These are phyloP conservation scores for Camelus bactrianus DNA, from an alignment of 2,113 vertebrate genomes.

Conservation along the genomic window DNA sequence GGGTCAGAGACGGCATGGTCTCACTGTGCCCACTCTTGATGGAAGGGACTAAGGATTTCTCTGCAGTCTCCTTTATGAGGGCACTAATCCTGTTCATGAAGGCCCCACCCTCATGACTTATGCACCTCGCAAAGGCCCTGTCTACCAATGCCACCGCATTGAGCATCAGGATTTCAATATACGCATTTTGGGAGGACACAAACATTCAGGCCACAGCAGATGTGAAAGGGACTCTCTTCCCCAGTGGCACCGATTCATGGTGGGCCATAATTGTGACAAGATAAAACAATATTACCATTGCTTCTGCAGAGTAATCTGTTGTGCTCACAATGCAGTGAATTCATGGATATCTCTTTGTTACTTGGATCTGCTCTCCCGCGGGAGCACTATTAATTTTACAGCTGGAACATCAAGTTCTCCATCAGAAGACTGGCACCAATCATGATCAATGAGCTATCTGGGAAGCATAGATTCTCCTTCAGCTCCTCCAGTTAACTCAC, in stretches of 20 bases:
- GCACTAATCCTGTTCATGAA: neutral
- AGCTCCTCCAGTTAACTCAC: neutral
- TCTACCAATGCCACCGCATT: neutral
- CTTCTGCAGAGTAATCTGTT: neutral
- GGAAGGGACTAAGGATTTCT: neutral
- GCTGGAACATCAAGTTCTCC: neutral
- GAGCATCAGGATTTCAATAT: neutral
- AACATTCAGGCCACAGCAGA: neutral
- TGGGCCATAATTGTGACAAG: too few species aligned
- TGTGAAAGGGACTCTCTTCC: neutral
- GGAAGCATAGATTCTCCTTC: neutral
- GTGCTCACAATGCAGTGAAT: fast-evolving
- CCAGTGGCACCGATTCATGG: too few species aligned
- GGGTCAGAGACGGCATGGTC: neutral
- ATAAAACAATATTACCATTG: neutral
- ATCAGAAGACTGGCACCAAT: neutral
- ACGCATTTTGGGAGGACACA: neutral
- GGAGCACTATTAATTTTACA: neutral
- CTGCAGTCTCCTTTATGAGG: too few species aligned
- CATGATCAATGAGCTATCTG: neutral
- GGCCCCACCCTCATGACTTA: too few species aligned
- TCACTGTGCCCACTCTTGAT: fast-evolving
- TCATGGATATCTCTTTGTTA: neutral
- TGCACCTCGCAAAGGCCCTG: neutral
- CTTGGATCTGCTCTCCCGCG: neutral